Evolutionary conservation across 2,888 invertebrate species (phyloP).

Genomic region (Cosmia pyralina): DNA sequence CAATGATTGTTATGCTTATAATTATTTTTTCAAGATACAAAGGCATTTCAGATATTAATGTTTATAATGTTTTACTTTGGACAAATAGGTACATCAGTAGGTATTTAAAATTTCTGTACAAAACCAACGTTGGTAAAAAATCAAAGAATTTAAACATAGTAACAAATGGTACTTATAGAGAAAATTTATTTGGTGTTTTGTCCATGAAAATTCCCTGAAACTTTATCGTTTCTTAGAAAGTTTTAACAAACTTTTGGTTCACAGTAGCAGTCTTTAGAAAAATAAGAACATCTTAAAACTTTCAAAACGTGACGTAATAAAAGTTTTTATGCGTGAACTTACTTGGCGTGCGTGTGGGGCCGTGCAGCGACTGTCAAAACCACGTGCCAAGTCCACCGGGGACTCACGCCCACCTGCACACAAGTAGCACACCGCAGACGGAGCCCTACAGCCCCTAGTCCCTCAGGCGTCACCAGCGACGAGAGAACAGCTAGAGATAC

Average conservation of each 20-base stretch:
- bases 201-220: rapidly evolving
- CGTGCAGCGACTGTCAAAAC: slow-evolving; percentile 72
- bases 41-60: not conserved
- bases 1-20: not conserved
- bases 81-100: no score
- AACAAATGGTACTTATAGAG: not conserved
- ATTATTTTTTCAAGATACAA: no score
- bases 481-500: slow-evolving; percentile 33
- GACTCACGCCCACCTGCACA: slow-evolving; percentile 68
- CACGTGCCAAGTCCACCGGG: slow-evolving; percentile 70
- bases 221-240: not conserved
- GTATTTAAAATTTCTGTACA: not conserved
- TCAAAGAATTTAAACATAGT: not conserved
- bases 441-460: slow-evolving; percentile 49
- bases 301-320: slow-evolving; percentile 11
- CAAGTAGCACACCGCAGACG: slow-evolving; percentile 65
- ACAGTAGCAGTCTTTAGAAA: not conserved
- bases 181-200: not conserved
- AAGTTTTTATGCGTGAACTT: slow-evolving; percentile 70
- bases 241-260: slow-evolving; percentile 18
- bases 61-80: not conserved
- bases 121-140: not conserved
- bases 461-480: slow-evolving; percentile 50
- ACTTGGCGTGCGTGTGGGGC: slow-evolving; percentile 86
- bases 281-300: not conserved